Conservation (phyloP, 2,113 vertebrate species). For the Prunella himalayana region DNA sequence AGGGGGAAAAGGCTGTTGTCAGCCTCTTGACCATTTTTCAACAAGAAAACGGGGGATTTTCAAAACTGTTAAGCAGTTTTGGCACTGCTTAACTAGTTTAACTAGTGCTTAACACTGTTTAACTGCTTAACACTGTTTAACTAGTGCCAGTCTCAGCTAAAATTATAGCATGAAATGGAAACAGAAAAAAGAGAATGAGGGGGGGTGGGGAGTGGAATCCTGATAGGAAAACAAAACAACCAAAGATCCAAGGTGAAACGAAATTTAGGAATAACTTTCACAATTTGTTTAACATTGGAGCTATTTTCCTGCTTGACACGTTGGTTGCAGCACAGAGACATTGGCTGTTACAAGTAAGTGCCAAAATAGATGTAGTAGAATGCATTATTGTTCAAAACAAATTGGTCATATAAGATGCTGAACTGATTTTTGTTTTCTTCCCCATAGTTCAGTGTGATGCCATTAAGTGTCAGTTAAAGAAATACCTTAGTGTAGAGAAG, state of each 20-base stretch:
- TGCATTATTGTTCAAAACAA: conserved; percentile 64
- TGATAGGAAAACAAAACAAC: neutral
- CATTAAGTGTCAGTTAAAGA: conserved; percentile 44
- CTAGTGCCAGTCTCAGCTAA: neutral
- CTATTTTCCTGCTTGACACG: conserved; percentile 3
- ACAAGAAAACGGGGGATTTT: neutral
- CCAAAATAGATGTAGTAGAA: conserved; percentile 34
- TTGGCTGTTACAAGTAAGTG: conserved; percentile 20
- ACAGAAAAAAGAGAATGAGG: neutral
- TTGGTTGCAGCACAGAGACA: conserved; percentile 51
- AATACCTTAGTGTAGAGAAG: conserved; percentile 49
- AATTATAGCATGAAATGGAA: neutral
- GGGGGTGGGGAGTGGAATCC: neutral
- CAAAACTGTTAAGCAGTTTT: neutral
- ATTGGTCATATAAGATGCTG: conserved; percentile 45
- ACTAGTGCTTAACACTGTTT: neutral
- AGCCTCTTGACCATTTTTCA: neutral
- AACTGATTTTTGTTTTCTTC: conserved; percentile 60
- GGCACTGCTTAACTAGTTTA: neutral
- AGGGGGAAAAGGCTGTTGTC: neutral
- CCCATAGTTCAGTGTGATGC: conserved; percentile 28
- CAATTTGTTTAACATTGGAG: conserved; percentile 33
- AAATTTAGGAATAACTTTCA: conserved; percentile 38
- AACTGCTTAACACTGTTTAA: neutral
- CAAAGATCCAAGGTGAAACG: neutral